Percentiles rank a stretch among this genome's conserved stretches.
These are phyloP conservation scores for Agrochola circellaris DNA, from an alignment of 2,888 invertebrate genomes.

Conservation along the genomic window DNA sequence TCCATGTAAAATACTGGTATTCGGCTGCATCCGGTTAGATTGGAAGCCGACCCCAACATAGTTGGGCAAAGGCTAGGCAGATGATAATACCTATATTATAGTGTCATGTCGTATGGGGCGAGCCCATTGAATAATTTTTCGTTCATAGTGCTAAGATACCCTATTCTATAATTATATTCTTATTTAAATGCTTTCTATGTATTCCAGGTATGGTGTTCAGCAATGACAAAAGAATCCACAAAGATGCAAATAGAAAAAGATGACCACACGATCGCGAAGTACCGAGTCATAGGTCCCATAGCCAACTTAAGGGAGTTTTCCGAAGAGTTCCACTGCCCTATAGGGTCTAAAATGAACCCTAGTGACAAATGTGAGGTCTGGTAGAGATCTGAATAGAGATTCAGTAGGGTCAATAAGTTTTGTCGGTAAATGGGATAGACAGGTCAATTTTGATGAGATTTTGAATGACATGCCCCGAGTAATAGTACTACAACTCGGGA, in stretches of 20 bases:
- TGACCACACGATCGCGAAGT: constrained; percentile 97
- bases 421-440: constrained; percentile 43
- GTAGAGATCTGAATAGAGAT: constrained; percentile 84
- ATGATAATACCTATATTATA: too few relatives aligned
- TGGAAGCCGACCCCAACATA: too few relatives aligned
- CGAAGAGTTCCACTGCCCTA: constrained; percentile 94
- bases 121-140: too few relatives aligned
- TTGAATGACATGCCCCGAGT: background rate
- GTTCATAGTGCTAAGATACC: too few relatives aligned
- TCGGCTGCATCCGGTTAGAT: too few relatives aligned
- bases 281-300: constrained; percentile 96
- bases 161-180: background rate
- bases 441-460: background rate
- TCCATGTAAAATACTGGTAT: too few relatives aligned
- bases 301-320: constrained; percentile 96
- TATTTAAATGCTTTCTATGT: background rate
- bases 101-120: too few relatives aligned
- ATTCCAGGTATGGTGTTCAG: constrained; percentile 96
- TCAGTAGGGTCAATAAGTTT: constrained; percentile 16
- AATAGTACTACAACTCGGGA: background rate
- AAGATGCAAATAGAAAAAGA: constrained; percentile 97
- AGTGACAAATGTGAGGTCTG: constrained; percentile 96
- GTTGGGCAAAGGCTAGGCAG: too few relatives aligned
- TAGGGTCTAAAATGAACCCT: constrained; percentile 96
- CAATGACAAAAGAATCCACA: constrained; percentile 95